These are phyloP conservation scores for Diprion similis DNA, from an alignment of 1,140 invertebrate species.

Conservation along the genomic window DNA sequence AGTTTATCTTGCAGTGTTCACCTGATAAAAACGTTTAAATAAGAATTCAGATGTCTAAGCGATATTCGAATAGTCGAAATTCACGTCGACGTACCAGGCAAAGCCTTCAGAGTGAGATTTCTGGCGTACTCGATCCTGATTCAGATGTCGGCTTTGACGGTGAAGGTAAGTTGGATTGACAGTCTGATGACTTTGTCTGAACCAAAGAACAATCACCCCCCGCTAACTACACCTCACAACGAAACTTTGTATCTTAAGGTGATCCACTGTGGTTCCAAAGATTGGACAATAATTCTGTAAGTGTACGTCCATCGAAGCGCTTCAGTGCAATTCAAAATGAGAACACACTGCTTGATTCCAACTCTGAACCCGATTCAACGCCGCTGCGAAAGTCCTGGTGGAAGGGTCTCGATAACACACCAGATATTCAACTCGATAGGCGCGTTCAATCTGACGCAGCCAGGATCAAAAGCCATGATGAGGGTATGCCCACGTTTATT, in stretches of 20 bases:
- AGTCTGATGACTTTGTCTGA: neutral
- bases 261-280: neutral
- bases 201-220: neutral
- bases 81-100: neutral
- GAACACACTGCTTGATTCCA: neutral
- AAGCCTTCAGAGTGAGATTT: neutral
- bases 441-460: neutral
- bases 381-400: conserved; percentile 1
- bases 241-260: neutral
- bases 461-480: neutral
- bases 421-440: neutral
- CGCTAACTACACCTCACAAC: neutral
- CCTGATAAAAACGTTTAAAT: too few relatives aligned
- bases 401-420: neutral
- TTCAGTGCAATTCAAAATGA: neutral
- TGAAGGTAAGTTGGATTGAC: neutral
- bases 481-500: neutral
- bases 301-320: neutral
- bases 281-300: neutral
- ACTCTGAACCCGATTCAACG: neutral
- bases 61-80: neutral
- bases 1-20: too few relatives aligned
- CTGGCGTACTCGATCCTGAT: neutral
- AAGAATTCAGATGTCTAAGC: neutral
- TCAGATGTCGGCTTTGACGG: neutral